phyloP scores from a whole-genome alignment of 2,113 vertebrate species.

The Neogale vison region DNA sequence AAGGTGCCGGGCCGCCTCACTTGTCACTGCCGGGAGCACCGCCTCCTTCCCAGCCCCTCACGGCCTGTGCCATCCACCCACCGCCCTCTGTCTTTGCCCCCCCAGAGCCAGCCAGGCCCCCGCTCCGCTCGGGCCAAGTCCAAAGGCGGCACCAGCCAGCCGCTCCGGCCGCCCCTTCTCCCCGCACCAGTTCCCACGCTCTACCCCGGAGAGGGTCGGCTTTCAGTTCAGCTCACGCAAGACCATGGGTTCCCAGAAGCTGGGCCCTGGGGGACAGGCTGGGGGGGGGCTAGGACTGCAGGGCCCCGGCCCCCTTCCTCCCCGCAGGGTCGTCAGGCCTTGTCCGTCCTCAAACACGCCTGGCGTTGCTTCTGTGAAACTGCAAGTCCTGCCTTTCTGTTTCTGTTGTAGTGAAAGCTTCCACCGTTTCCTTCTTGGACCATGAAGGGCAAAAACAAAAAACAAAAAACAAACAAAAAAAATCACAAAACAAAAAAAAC shows the following conservation, averaged over 20 bases:
- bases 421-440: conserved; percentile 84
- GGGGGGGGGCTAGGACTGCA: background rate
- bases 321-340: background rate
- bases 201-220: background rate
- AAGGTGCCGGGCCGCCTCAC: background rate
- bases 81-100: background rate
- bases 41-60: background rate
- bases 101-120: background rate
- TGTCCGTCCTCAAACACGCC: accelerated
- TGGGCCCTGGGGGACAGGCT: background rate
- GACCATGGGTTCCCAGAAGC: background rate
- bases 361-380: background rate
- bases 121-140: background rate
- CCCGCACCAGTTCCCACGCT: accelerated
- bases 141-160: background rate
- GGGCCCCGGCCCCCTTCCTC: background rate
- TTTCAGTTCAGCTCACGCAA: background rate
- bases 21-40: background rate
- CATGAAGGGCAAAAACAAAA: conserved; percentile 84
- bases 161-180: accelerated
- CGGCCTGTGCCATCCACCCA: accelerated
- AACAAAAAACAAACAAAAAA: conserved; percentile 74
- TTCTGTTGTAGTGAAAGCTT: conserved; percentile 87
- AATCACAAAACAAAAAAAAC: conserved; percentile 84
- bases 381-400: conserved; percentile 81